These are phyloP conservation scores for Tenebrosternarchus preto DNA, from an alignment of 2,113 vertebrate genomes.

Conservation along the genomic window DNA sequence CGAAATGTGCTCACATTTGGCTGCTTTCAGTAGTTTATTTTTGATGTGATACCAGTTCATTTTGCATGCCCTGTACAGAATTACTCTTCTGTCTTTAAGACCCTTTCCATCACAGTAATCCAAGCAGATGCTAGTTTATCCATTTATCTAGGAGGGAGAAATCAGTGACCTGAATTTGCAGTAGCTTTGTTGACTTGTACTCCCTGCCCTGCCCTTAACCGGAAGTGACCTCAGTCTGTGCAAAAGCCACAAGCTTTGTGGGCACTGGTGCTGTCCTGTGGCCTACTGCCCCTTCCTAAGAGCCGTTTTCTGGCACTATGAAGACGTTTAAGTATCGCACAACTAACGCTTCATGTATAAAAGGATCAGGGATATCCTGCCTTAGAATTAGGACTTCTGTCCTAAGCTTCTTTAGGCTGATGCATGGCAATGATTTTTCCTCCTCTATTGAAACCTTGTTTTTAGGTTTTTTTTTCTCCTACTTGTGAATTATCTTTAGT, in stretches of 20 bases:
- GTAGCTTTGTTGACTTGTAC: background rate
- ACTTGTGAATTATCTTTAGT: background rate
- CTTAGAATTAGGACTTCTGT: no score
- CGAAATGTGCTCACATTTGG: background rate
- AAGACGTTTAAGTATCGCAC: no score
- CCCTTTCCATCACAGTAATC: background rate
- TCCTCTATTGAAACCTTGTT: background rate
- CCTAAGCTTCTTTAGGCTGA: background rate
- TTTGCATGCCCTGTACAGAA: no score
- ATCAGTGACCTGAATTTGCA: background rate
- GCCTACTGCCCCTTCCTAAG: no score
- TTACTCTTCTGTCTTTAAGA: background rate
- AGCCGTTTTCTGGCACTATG: no score
- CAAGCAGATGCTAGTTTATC: slow-evolving; percentile 19
- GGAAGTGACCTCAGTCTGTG: background rate
- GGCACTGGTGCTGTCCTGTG: background rate
- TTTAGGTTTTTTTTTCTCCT: background rate
- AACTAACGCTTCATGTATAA: no score
- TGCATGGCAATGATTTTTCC: no score
- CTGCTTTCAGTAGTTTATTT: background rate
- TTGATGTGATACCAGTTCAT: background rate
- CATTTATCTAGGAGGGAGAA: background rate
- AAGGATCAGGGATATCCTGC: no score
- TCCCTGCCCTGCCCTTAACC: no score
- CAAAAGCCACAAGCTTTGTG: background rate